A percentile compares a stretch with the other conserved stretches of the same genome.
phyloP scores from a whole-genome alignment of 2,888 invertebrate genomes.

The Pandemis cinnamomeana region DNA sequence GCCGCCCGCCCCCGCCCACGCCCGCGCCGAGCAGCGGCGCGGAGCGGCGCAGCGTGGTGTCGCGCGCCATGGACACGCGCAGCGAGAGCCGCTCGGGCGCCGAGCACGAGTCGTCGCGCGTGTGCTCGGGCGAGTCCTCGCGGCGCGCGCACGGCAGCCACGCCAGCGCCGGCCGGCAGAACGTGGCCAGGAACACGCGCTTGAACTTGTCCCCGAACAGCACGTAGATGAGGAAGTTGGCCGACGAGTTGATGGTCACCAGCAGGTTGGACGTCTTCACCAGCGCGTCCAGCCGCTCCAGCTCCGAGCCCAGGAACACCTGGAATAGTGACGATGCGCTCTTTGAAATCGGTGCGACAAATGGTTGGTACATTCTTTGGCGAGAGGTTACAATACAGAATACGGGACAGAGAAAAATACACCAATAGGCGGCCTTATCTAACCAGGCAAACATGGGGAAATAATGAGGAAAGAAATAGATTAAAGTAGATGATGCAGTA shows the following conservation, averaged over 20 bases:
- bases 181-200: slow-evolving; percentile 91
- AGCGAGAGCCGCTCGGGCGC: slow-evolving; percentile 90
- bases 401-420: too few species aligned
- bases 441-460: too few species aligned
- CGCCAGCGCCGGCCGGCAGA: slow-evolving; percentile 85
- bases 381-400: too few species aligned
- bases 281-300: slow-evolving; percentile 85
- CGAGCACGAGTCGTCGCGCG: slow-evolving; percentile 93
- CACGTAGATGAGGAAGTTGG: slow-evolving; percentile 99
- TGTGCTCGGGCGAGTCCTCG: slow-evolving; percentile 87
- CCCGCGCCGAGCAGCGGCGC: slow-evolving; percentile 50
- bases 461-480: too few species aligned
- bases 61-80: slow-evolving; percentile 75
- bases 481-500: too few species aligned
- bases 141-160: slow-evolving; percentile 58
- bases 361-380: too few species aligned
- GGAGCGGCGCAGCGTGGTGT: slow-evolving; percentile 72
- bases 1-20: slow-evolving; percentile 9
- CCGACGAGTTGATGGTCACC: slow-evolving; percentile 98
- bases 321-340: slow-evolving; percentile 74
- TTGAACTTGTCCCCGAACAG: slow-evolving; percentile 99
- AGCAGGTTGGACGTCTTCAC: slow-evolving; percentile 95
- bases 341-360: too few species aligned
- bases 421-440: too few species aligned
- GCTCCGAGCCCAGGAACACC: slow-evolving; percentile 85